These are phyloP conservation scores for Graptemys geographica DNA, from an alignment of 2,797 vertebrate species.

Conservation along the genomic window DNA sequence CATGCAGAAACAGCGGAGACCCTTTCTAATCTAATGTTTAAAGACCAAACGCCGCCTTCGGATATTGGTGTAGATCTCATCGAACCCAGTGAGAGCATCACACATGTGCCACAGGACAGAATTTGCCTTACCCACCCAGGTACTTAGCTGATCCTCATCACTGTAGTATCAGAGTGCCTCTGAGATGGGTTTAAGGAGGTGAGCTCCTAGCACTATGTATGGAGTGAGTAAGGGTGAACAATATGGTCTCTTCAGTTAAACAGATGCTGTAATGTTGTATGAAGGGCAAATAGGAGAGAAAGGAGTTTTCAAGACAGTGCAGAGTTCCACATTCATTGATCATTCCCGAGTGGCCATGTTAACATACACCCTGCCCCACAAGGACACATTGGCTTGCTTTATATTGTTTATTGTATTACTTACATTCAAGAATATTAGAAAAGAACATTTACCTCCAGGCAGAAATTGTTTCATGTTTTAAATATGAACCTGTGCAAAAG, in stretches of 20 bases:
- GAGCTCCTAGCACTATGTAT: neutral
- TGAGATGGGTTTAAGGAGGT: neutral
- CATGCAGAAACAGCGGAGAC: neutral
- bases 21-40: neutral
- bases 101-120: neutral
- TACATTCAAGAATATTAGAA: neutral
- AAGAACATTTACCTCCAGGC: neutral
- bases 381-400: neutral
- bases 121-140: neutral
- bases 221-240: neutral
- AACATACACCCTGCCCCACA: neutral
- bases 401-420: neutral
- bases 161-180: neutral
- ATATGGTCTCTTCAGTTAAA: neutral
- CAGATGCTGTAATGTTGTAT: neutral
- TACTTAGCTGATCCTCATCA: neutral
- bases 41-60: neutral
- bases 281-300: neutral
- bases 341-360: neutral
- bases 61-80: neutral
- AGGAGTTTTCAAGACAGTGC: neutral
- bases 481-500: neutral
- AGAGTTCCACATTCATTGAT: neutral
- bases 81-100: neutral
- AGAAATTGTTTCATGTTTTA: neutral